A percentile compares a stretch with the other conserved stretches of the same genome.
Conservation (phyloP, 2,113 vertebrate genomes). For the Muscicapa adusta region DNA sequence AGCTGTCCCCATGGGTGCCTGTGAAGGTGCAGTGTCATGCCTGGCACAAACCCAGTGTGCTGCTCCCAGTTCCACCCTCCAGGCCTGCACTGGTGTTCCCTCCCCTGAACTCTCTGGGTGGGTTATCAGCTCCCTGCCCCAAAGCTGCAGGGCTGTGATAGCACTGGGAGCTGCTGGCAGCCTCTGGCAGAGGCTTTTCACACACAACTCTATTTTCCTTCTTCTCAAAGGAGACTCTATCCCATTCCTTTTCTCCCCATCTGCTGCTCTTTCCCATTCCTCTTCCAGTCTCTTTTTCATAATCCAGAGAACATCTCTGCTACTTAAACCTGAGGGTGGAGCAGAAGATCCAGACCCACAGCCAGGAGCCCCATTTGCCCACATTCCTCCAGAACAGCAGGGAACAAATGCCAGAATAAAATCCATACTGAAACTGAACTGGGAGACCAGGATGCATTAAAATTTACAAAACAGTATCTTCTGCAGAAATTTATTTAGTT, state of each 20-base stretch:
- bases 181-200: neutral
- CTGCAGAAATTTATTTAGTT: neutral
- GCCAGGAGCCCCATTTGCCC: neutral
- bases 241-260: neutral
- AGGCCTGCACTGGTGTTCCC: neutral
- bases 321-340: neutral
- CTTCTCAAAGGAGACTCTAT: neutral
- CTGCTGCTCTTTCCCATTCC: neutral
- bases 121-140: conserved; percentile 25
- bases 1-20: neutral
- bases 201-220: neutral
- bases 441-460: neutral
- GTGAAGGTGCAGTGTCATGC: neutral
- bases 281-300: neutral
- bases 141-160: conserved; percentile 9
- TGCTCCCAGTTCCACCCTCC: neutral
- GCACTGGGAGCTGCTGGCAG: neutral
- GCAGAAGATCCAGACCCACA: neutral
- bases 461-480: neutral
- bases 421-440: neutral
- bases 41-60: neutral
- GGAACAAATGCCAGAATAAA: neutral
- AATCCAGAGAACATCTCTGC: neutral
- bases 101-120: neutral
- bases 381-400: neutral